Evolutionary conservation across 2,113 vertebrate genomes (phyloP).

Genomic region (Leucopsar rothschildi): DNA sequence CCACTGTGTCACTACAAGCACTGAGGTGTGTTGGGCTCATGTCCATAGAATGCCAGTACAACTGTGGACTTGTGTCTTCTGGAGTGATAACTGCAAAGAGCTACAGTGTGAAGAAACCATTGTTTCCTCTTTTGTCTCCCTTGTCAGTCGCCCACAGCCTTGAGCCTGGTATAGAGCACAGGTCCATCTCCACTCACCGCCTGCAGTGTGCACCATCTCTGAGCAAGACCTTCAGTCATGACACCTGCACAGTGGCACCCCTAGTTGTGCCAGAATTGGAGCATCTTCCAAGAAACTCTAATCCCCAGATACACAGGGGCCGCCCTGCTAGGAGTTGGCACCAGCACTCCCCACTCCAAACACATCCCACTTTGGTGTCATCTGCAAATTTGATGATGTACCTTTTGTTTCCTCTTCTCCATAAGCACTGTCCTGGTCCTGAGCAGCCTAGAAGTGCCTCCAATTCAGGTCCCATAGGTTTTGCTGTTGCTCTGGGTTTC

Average conservation of each 20-base stretch:
- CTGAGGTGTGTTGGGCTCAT: not conserved
- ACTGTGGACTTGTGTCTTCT: not conserved
- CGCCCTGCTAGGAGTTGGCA: not conserved
- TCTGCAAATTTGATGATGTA: not conserved
- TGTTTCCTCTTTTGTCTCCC: not conserved
- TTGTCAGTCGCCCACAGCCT: not conserved
- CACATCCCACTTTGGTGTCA: not conserved
- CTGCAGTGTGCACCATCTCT: accelerated
- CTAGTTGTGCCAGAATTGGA: not conserved
- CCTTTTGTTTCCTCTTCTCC: not conserved
- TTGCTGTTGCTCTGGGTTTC: not conserved
- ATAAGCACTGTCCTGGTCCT: not conserved
- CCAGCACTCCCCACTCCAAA: not conserved
- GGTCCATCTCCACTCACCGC: not conserved
- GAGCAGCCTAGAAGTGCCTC: not conserved
- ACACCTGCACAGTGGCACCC: not conserved
- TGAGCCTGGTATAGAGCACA: not conserved
- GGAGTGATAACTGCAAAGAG: not conserved
- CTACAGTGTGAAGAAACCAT: not conserved
- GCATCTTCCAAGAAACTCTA: not conserved
- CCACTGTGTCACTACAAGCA: not conserved
- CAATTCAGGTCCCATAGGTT: not conserved
- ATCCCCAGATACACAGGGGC: accelerated
- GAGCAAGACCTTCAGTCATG: not conserved
- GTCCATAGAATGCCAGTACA: not conserved